Conservation (phyloP, 2,888 invertebrate species). For the Bellardia pandia region DNA sequence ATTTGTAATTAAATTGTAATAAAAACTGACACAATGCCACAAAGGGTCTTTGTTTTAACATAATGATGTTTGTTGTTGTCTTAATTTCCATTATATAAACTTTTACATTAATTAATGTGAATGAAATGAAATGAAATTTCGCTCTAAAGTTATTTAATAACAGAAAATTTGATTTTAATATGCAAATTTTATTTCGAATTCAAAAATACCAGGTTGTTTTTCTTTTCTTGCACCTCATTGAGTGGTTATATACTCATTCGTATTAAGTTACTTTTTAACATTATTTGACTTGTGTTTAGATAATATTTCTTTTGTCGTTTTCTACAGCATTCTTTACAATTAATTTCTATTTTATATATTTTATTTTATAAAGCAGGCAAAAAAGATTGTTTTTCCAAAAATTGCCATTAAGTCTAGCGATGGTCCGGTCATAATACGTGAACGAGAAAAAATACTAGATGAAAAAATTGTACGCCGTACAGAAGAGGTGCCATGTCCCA, state of each 20-base stretch:
- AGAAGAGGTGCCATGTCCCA: constrained; percentile 94
- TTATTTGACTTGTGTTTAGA: constrained; percentile 9
- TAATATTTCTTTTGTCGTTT: constrained; percentile 3
- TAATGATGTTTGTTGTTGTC: neutral
- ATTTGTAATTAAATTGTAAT: constrained; percentile 1
- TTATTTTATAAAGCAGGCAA: constrained; percentile 77
- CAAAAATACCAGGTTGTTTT: neutral
- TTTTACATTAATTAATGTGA: constrained; percentile 1
- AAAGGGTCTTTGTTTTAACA: neutral
- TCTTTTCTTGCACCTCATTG: neutral
- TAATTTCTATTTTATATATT: constrained; percentile 67
- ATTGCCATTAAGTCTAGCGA: constrained; percentile 94
- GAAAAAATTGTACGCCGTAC: constrained; percentile 94
- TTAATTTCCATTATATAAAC: neutral
- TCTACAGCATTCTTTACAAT: constrained; percentile 9
- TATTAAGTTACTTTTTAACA: neutral
- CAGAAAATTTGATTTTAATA: constrained; percentile 5
- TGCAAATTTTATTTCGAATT: neutral
- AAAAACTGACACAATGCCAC: neutral
- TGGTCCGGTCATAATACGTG: constrained; percentile 92
- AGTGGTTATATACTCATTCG: neutral
- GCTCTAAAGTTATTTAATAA: neutral
- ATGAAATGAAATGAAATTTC: neutral
- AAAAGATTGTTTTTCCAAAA: constrained; percentile 89
- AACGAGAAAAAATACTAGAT: constrained; percentile 94